Conservation (phyloP, 2,888 invertebrate genomes). For the Alcis repandata region DNA sequence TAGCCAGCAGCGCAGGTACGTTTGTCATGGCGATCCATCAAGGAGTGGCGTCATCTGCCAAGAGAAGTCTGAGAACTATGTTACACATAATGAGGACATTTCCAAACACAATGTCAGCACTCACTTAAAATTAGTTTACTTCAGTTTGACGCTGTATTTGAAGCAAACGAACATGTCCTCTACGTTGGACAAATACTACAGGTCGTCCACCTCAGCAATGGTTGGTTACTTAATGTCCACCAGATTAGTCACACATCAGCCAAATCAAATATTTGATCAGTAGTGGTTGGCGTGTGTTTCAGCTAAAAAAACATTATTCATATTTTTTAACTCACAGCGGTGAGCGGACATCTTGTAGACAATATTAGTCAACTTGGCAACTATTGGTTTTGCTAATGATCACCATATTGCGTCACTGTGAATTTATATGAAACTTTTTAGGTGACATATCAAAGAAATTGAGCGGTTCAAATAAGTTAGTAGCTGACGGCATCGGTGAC, state of each 20-base stretch:
- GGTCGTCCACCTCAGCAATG: conserved; percentile 78
- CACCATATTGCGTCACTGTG: conserved; percentile 51
- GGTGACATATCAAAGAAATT: conserved; percentile 24
- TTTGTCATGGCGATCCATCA: conserved; percentile 66
- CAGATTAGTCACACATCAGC: conserved; percentile 74
- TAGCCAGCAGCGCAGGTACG: conserved; percentile 74
- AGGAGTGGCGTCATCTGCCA: conserved; percentile 42
- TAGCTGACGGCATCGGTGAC: conserved; percentile 33
- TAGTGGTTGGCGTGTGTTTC: conserved; percentile 61
- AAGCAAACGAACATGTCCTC: conserved; percentile 70
- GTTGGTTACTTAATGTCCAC: conserved; percentile 81
- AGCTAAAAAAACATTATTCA: conserved; percentile 64
- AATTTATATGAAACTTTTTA: conserved; percentile 33
- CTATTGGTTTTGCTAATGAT: conserved; percentile 41
- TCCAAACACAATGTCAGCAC: conserved; percentile 43
- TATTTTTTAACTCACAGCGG: conserved; percentile 49
- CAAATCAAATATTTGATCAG: conserved; percentile 73
- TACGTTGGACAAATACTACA: conserved; percentile 69
- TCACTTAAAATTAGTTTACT: conserved; percentile 28
- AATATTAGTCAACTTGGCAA: conserved; percentile 56
- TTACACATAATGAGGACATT: conserved; percentile 24
- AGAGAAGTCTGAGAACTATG: conserved; percentile 12
- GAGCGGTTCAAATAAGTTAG: conserved; percentile 4
- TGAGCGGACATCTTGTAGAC: conserved; percentile 43
- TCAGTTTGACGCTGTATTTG: conserved; percentile 50